Evolutionary conservation across 2,797 vertebrate genomes (phyloP).

Genomic region (Malacoctenus gilli): DNA sequence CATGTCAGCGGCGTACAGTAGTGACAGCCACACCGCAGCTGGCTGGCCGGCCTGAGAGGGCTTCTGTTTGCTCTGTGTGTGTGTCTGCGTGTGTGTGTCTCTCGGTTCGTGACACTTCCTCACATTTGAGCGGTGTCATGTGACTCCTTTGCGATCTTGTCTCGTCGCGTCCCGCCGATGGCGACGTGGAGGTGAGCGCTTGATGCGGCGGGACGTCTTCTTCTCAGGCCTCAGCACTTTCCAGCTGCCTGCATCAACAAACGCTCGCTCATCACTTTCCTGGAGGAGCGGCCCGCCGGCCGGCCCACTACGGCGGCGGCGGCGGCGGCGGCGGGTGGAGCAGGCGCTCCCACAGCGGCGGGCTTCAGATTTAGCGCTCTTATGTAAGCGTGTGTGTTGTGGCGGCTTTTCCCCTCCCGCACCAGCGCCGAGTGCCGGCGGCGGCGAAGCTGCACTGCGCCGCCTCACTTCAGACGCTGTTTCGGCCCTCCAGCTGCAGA

Average conservation of each 20-base stretch:
- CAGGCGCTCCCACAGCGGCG: constrained; percentile 42
- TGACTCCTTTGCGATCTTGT: constrained; percentile 21
- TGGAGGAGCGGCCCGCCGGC: constrained; percentile 13
- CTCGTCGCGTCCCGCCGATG: constrained; percentile 26
- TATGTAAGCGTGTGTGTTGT: constrained; percentile 67
- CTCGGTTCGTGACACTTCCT: background rate
- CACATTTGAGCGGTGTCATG: background rate
- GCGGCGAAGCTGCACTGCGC: constrained; percentile 40
- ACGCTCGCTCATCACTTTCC: constrained; percentile 25
- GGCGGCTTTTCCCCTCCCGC: constrained; percentile 55
- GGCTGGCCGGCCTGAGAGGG: constrained; percentile 42
- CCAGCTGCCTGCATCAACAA: constrained; percentile 25
- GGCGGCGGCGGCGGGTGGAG: constrained; percentile 4
- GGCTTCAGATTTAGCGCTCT: constrained; percentile 51
- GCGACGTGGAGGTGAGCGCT: constrained; percentile 4
- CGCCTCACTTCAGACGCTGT: too few relatives aligned
- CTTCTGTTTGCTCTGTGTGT: constrained; percentile 8
- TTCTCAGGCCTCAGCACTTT: constrained; percentile 32
- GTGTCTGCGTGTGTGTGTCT: background rate
- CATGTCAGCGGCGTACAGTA: constrained; percentile 19
- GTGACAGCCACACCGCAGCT: constrained; percentile 32
- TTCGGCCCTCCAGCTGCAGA: too few relatives aligned
- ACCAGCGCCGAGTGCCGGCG: constrained; percentile 47
- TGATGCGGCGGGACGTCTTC: constrained; percentile 18
- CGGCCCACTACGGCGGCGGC: constrained; percentile 34